A percentile compares a stretch with the other conserved stretches of the same genome.
Conservation (phyloP, 2,888 invertebrate genomes). For the Cremastinae sp. region DNA sequence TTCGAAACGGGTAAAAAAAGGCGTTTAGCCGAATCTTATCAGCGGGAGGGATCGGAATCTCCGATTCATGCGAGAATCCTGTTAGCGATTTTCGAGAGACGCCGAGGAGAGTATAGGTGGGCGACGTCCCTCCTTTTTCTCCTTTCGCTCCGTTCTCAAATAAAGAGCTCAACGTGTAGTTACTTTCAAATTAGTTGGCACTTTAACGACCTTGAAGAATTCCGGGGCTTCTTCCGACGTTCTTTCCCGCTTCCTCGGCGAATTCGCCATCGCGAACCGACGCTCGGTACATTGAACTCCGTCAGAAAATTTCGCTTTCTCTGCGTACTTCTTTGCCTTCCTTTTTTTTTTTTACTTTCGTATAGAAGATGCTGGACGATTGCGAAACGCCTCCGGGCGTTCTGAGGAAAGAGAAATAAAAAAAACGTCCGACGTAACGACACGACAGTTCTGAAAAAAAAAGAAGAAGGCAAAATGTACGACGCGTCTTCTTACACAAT, state of each 20-base stretch:
- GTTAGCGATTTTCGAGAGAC: too few species aligned
- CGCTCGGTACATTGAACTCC: slow-evolving; percentile 28
- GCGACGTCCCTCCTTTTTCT: too few species aligned
- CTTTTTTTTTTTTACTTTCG: neutral
- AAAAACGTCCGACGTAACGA: neutral
- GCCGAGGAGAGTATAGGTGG: too few species aligned
- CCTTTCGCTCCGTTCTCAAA: too few species aligned
- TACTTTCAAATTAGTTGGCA: too few species aligned
- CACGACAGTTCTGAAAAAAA: neutral
- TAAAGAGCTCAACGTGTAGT: too few species aligned
- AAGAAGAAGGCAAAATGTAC: neutral
- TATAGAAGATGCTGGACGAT: slow-evolving; percentile 4
- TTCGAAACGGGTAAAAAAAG: too few species aligned
- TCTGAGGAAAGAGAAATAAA: neutral
- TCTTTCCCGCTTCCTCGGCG: slow-evolving; percentile 1
- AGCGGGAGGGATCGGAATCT: too few species aligned
- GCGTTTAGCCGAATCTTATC: too few species aligned
- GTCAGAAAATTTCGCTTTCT: slow-evolving; percentile 36
- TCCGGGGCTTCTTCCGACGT: slow-evolving; percentile 8
- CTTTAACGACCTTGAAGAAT: slow-evolving; percentile 14
- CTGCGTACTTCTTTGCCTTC: neutral
- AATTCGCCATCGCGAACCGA: neutral
- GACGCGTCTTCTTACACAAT: neutral
- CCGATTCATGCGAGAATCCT: too few species aligned
- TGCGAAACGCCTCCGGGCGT: slow-evolving; percentile 1